Base-by-base conservation (phyloP, 1,140 invertebrate genomes). In the Sycobia sp. region DNA sequence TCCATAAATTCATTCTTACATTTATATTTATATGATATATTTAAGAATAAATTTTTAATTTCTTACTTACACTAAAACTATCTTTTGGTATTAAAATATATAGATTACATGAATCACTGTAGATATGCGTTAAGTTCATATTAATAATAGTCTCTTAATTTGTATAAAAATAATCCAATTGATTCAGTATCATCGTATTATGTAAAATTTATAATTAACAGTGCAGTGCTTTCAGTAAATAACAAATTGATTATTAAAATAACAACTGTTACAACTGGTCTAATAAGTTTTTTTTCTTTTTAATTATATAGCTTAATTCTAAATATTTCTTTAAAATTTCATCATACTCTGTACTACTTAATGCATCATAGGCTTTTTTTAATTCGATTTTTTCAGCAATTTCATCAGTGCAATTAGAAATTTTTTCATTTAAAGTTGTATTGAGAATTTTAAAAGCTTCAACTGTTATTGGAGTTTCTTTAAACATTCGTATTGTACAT, bases 221-320 rank as follows among this genome's bases (percentile, higher is more conserved):
- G 29, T 55, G 23, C n/a, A n/a, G n/a, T n/a, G n/a, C n/a, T 3
- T 13, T 39, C 10, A 1, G 10, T 39, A 54, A 39, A 16, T 16
- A 25, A 25, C 27, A 41, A 38, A 13, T 39, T 18, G 43, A 20
- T 22, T 56, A 29, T 7, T n/a, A n/a, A 22, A 18, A 2, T 27
- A 29, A 27, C 14, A 9, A 41, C 50, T 27, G 32, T 61, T 46
- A 71, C 16, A 75, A 61, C 39, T 67, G 69, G 16, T 74, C 61
- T 41, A 77, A 69, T 46, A 78, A 65, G 14, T 67, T 70, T 62
- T 67, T 75, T 51, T 76, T 74, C 20, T 74, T 78, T 47, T 73
- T 67, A 23, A 77, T 71, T 20, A 71, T 67, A 34, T 67, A 65
- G 25, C 72, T 71, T 23, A 77, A 47, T 18, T 76, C 65, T 41